Evolutionary conservation across 1,140 invertebrate genomes (phyloP).

Genomic region (Scaptomyza montana): DNA sequence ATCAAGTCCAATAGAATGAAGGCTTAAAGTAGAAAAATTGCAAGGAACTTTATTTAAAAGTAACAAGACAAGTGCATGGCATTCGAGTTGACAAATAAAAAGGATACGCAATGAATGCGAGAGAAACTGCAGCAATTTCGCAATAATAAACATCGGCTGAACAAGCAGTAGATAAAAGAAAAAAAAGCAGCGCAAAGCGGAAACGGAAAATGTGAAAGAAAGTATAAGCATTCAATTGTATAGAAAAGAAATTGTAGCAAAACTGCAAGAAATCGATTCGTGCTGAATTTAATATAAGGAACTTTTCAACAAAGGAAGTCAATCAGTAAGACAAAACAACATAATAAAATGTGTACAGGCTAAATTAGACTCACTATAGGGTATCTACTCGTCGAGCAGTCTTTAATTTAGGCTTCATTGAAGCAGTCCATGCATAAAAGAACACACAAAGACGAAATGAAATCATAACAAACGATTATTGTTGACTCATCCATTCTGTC

Average conservation of each 20-base stretch:
- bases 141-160: background rate
- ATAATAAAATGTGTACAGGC: too few relatives aligned
- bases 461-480: conserved; percentile 4
- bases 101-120: background rate
- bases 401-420: background rate
- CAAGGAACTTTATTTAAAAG: too few relatives aligned
- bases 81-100: background rate
- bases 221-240: background rate
- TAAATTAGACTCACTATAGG: background rate
- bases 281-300: background rate
- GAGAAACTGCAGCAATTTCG: background rate
- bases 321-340: too few relatives aligned
- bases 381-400: background rate
- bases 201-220: background rate
- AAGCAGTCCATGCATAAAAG: background rate
- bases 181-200: background rate
- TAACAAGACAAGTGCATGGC: background rate
- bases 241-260: background rate
- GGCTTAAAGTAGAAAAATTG: too few relatives aligned
- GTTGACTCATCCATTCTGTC: conserved; percentile 6
- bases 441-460: background rate
- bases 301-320: too few relatives aligned
- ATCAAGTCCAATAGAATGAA: too few relatives aligned
- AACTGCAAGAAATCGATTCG: background rate
- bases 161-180: background rate